These are phyloP conservation scores for Caenorhabditis sulstoni DNA, from an alignment of 2,888 invertebrate genomes.

Conservation along the genomic window DNA sequence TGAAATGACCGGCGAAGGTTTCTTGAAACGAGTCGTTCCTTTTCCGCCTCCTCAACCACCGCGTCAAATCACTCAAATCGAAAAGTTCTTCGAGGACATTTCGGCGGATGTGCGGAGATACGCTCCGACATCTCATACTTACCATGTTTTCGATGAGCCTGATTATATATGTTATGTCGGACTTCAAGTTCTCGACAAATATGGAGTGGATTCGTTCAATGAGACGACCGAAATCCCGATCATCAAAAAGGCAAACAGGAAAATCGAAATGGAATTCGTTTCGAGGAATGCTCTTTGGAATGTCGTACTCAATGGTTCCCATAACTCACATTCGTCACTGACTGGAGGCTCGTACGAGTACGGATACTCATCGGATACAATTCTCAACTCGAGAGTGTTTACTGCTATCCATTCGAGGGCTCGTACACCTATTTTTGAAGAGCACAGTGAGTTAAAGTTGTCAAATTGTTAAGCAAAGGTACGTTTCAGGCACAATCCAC, in stretches of 20 bases:
- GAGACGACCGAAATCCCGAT: not conserved
- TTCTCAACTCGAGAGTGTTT: no score
- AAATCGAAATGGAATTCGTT: no score
- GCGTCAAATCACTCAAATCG: conserved; percentile 18
- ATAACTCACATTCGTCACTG: no score
- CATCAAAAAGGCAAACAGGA: not conserved
- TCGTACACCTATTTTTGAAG: no score
- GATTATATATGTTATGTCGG: conserved; percentile 1
- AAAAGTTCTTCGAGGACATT: conserved; percentile 15
- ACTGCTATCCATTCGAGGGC: no score
- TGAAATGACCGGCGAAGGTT: conserved; percentile 6
- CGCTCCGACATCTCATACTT: not conserved
- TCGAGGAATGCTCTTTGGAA: no score
- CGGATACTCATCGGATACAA: no score
- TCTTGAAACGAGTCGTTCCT: conserved; percentile 30
- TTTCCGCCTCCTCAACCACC: conserved; percentile 37
- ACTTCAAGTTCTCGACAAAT: conserved; percentile 23
- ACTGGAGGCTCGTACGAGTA: no score
- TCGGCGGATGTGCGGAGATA: conserved; percentile 7
- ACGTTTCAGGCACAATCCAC: no score
- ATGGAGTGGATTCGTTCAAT: not conserved
- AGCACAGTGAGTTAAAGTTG: no score
- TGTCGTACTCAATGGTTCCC: no score
- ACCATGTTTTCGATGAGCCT: conserved; percentile 15
- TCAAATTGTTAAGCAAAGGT: no score